Conservation (phyloP, 2,797 vertebrate genomes). For the Zalophus californianus region DNA sequence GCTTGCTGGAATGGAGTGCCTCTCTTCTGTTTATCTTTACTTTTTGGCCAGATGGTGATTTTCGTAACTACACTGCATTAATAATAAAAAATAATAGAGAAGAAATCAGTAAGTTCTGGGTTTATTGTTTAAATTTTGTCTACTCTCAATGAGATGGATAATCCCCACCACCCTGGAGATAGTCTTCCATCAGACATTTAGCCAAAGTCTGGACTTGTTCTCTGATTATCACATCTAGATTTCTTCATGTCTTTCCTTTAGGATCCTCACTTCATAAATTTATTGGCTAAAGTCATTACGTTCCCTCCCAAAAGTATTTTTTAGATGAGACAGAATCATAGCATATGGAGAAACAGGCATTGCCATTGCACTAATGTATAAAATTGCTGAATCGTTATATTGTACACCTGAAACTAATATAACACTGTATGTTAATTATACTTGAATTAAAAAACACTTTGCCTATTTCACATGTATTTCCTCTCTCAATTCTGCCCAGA, state of each 20-base stretch:
- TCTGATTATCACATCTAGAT: not conserved
- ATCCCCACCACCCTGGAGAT: not conserved
- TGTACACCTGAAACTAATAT: not conserved
- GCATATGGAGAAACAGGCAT: not conserved
- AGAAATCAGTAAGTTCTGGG: not conserved
- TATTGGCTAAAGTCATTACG: not conserved
- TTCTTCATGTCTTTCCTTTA: not conserved
- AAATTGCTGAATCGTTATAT: not conserved
- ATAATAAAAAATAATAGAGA: not conserved
- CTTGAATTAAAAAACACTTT: not conserved
- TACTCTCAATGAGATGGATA: not conserved
- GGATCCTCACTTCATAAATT: not conserved
- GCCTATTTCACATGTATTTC: not conserved
- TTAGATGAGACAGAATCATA: not conserved
- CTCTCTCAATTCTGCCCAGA: not conserved
- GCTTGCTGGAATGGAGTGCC: not conserved
- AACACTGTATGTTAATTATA: not conserved
- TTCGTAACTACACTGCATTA: not conserved
- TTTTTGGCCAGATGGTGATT: not conserved
- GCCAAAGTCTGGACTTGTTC: not conserved
- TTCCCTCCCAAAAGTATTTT: not conserved
- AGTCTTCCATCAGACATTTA: not conserved
- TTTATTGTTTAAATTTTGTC: not conserved
- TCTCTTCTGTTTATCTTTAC: not conserved
- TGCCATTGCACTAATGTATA: not conserved